phyloP scores from a whole-genome alignment of 2,113 vertebrate species.

The Columba janthina region DNA sequence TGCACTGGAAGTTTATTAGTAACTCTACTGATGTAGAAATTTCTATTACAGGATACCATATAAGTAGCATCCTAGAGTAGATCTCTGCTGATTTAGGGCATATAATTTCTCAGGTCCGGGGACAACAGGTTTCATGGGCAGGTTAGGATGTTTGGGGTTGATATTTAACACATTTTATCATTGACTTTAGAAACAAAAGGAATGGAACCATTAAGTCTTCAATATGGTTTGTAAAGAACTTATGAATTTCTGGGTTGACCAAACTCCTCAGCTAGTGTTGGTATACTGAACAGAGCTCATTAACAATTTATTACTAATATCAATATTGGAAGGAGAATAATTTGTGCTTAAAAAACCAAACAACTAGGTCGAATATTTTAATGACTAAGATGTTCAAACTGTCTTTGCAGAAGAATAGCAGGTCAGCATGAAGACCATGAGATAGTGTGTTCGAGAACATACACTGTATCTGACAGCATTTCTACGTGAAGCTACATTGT shows the following conservation, averaged over 20 bases:
- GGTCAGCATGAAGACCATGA: not conserved
- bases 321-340: not conserved
- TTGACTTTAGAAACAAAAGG: not conserved
- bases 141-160: not conserved
- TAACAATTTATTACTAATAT: not conserved
- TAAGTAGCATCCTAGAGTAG: not conserved
- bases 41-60: not conserved
- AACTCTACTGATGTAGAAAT: not conserved
- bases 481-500: not conserved
- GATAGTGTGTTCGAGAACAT: not conserved
- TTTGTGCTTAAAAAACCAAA: not conserved
- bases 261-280: not conserved
- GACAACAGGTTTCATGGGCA: not conserved
- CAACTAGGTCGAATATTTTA: not conserved
- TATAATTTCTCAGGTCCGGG: not conserved
- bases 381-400: not conserved
- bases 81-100: not conserved
- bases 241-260: not conserved
- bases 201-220: not conserved
- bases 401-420: not conserved
- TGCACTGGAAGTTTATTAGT: not conserved
- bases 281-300: not conserved
- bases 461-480: not conserved
- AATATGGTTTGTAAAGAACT: not conserved
- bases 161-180: not conserved